Evolutionary conservation across 2,888 invertebrate genomes (phyloP), one percentile per base, ranked within the genome.

Genomic region (Harpagoxenus sublaevis): DNA sequence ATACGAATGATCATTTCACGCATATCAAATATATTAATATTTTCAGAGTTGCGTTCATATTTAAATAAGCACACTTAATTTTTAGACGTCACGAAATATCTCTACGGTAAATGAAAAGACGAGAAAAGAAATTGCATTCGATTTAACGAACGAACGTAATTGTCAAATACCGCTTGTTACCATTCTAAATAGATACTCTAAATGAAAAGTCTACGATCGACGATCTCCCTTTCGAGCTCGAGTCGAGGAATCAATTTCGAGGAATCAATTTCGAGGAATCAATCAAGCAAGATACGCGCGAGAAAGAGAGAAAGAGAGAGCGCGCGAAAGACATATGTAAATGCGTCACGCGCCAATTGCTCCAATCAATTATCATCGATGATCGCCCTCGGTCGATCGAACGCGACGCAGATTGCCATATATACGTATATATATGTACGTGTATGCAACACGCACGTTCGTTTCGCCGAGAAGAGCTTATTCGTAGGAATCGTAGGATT

Each of bases 261-360:
- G 6, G 51, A 81, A 81, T 81, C 39, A 48, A 60, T 81, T n/a
- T n/a, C 35, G 12, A 39, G 6, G 51, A 81, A 81, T 81, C 39
- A 48, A 60, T 81, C 73, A n/a, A 18, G 39, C 3, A 12, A 53
- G 23, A 12, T 18, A 28, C 57, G 42, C 42, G 18, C 23, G 23
- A 5, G 1, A 65, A 65, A 42, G 42, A 65, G 42, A 65, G 28
- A 57, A 5, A 65, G 63, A 63, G 3, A n/a, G 10, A 23, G 23
- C 23, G 23, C 23, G 12, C 23, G 42, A 45, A 45, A 66, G 23
- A 71, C 57, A 60, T 8, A 60, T 8, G 1, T 48, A 39, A 39
- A 31, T 71, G 71, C 79, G 79, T 81, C 79, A 73, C 60, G 60
- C 48, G 39, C 28, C 73, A 81, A 81, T 81, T 81, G 73, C 28